Base-by-base conservation (phyloP, 2,888 invertebrate species). In the Elegia similella region DNA sequence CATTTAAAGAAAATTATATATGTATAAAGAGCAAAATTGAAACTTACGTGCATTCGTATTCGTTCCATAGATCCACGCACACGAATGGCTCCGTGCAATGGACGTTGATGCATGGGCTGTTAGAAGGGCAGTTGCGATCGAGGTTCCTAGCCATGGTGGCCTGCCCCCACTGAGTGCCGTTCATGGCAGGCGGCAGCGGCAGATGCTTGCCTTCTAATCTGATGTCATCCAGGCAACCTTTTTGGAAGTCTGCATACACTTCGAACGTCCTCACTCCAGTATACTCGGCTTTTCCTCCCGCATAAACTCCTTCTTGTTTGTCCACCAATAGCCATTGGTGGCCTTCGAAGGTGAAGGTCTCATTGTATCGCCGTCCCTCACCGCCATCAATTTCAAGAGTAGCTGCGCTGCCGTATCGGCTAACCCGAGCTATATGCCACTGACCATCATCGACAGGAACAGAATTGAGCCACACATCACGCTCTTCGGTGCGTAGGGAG, bases 11-110 rank as follows among this genome's bases (percentile, higher is more conserved):
- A 38, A 8, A 3, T 38, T 6, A 10, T 32, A 8, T 32, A 34
- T 38, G n/a, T 2, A 2, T 12, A 38, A 38, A 38, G 32, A 43
- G 42, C 59, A 62, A 62, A 67, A 53, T 48, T 42, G 15, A 44
- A 43, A 59, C 57, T 58, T 29, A 99, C 97, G 98, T 98, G 97
- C 99, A 99, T 84, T 98, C 98, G 78, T 98, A 98, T 87, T 97
- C 97, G 85, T 99, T 99, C 99, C 99, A 99, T 12, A 99, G 94
- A 88, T 98, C 98, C 64, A 97, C 96, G 88, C 98, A 99, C 76
- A 97, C 97, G 83, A 98, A 98, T 10, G 97, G 98, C 76, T 96
- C 96, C 0, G 96, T 96, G 79, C 98, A 99, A 75, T 97, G 97
- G 42, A 98, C 97, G 82, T 97, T 97, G 68, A 96, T 96, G 80